Base-by-base conservation (phyloP, 2,888 invertebrate species). In the Drosophila anomelani region DNA sequence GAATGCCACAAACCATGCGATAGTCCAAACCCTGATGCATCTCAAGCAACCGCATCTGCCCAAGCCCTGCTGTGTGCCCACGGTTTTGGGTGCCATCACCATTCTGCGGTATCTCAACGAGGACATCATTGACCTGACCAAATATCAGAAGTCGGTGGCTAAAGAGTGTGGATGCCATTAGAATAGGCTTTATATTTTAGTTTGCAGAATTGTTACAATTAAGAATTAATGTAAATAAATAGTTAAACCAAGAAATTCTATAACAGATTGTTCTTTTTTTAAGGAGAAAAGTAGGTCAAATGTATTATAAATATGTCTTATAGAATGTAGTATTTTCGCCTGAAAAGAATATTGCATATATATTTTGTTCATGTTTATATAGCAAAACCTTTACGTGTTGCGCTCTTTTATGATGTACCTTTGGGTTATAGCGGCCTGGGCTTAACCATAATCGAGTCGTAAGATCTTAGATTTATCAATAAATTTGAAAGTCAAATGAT, bases 1-100 rank as follows among this genome's bases (percentile, higher is more conserved):
- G 95, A 98, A 98, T 92, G 98, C 98, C 23, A 98, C 98, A 23
- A 98, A 98, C 93, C 98, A 98, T 92, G 98, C 98, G 13, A 98
- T 98, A 78, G 97, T 98, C 5, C 98, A 98, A 92, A 97, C 97
- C 0, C 93, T 98, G 76, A 97, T 97, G 72, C 97, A 98, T 93
- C 94, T 97, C 32, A 95, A 97, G 91, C 95, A 95, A 78, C 96
- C 97, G 0, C 89, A 94, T 95, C 95, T 96, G 64, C 98, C 98
- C 7, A 97, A 97, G 90, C 97, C 98, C 0, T 97, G 97, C 81
- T 98, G 98, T 92, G 98, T 98, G 5, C 98, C 98, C 10, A 97
- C 97, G 53, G 96, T 96, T 91, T 93, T 98, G 67, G 95, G 95
- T 0, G 95, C 97, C 1, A 97, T 98, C 89, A 97, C 97, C 0